phyloP scores from a whole-genome alignment of 2,797 vertebrate genomes.

The Tadarida brasiliensis region DNA sequence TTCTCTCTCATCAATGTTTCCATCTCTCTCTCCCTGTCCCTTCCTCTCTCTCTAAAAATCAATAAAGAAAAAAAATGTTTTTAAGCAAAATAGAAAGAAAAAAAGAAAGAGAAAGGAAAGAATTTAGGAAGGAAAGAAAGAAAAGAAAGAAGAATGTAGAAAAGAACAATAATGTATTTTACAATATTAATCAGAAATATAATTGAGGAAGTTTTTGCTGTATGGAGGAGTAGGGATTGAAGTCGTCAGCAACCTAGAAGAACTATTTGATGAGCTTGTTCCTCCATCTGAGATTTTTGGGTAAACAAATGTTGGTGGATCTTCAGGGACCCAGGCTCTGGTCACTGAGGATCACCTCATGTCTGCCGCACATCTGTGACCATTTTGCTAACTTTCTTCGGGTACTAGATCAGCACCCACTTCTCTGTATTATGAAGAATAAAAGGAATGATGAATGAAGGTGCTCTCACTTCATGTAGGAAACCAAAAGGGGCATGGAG shows the following conservation, averaged over 20 bases:
- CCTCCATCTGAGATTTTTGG: not conserved
- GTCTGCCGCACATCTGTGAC: not conserved
- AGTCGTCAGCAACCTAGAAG: not conserved
- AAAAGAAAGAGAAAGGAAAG: not conserved
- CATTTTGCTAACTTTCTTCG: not conserved
- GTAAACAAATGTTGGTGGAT: not conserved
- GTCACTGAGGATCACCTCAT: fast-evolving
- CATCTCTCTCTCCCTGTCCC: too few relatives aligned
- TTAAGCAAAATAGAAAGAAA: not conserved
- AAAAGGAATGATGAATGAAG: not conserved
- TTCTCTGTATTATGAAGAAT: not conserved
- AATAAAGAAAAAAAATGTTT: too few relatives aligned
- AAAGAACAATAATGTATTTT: not conserved
- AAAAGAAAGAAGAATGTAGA: not conserved
- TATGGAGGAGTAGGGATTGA: not conserved
- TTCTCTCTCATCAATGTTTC: too few relatives aligned
- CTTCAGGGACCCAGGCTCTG: fast-evolving
- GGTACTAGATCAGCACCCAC: not conserved
- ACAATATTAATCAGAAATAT: not conserved
- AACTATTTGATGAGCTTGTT: not conserved
- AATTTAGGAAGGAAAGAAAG: not conserved
- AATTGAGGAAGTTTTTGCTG: not conserved
- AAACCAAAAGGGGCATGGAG: not conserved
- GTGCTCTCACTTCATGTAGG: not conserved
- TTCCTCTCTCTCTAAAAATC: too few relatives aligned